These are phyloP conservation scores for Perca fluviatilis DNA, from an alignment of 2,113 vertebrate genomes.

Conservation along the genomic window DNA sequence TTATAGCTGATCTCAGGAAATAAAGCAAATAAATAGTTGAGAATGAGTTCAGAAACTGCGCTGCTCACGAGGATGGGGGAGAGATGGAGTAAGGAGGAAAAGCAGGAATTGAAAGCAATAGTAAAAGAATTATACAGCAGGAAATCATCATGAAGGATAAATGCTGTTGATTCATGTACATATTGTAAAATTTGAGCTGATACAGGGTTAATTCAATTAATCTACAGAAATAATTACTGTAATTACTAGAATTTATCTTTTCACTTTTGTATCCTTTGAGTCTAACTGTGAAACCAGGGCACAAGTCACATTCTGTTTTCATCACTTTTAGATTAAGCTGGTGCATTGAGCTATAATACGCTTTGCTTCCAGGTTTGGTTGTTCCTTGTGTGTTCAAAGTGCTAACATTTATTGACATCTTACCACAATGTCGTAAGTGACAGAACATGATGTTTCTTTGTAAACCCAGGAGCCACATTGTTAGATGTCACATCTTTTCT, in stretches of 20 bases:
- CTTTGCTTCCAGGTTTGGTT: slow-evolving; percentile 44
- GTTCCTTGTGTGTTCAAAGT: slow-evolving; percentile 43
- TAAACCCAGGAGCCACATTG: slow-evolving; percentile 55
- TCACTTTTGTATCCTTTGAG: background rate
- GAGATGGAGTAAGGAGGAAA: slow-evolving; percentile 53
- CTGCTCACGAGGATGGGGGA: slow-evolving; percentile 44
- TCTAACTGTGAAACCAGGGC: slow-evolving; percentile 17
- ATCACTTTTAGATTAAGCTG: slow-evolving; percentile 20
- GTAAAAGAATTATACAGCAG: slow-evolving; percentile 40
- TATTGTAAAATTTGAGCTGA: background rate
- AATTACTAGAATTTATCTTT: background rate
- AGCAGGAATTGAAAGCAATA: slow-evolving; percentile 14
- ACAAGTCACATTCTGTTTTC: slow-evolving; percentile 44
- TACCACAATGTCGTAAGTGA: slow-evolving; percentile 17
- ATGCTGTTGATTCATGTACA: background rate
- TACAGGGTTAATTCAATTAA: background rate
- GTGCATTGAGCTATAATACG: slow-evolving; percentile 2
- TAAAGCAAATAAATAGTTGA: slow-evolving; percentile 84
- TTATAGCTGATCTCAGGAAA: slow-evolving; percentile 87
- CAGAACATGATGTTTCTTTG: slow-evolving; percentile 50
- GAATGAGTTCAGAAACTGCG: slow-evolving; percentile 74
- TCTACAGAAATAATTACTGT: slow-evolving; percentile 3
- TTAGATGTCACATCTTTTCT: slow-evolving; percentile 43
- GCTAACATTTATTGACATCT: slow-evolving; percentile 68
- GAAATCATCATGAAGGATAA: slow-evolving; percentile 25